Percentiles rank a stretch among this genome's conserved stretches.
These are phyloP conservation scores for Australoheros facetus DNA, from an alignment of 2,797 vertebrate species.

Conservation along the genomic window DNA sequence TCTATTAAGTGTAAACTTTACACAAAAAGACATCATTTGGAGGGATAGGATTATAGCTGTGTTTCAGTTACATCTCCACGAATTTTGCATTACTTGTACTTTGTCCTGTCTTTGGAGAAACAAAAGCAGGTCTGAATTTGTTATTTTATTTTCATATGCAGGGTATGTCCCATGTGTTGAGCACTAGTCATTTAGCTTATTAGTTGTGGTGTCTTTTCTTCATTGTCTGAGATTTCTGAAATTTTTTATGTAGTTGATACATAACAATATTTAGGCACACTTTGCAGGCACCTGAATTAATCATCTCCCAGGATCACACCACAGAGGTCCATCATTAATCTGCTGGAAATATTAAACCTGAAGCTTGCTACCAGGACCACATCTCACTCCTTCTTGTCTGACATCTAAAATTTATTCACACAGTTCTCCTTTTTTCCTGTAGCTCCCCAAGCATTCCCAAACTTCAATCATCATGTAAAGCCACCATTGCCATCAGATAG, in stretches of 20 bases:
- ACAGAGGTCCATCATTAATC: not conserved
- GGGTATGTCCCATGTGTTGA: not conserved
- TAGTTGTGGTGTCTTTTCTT: conserved; percentile 4
- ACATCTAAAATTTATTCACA: not conserved
- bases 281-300: not conserved
- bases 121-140: not conserved
- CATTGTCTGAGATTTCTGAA: not conserved
- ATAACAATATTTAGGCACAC: not conserved
- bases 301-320: not conserved
- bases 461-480: not conserved
- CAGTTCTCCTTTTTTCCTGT: accelerated
- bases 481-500: accelerated
- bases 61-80: not conserved
- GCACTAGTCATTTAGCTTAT: not conserved
- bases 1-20: too few species aligned
- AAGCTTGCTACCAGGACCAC: not conserved
- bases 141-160: not conserved
- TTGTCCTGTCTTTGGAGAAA: not conserved
- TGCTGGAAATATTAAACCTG: not conserved
- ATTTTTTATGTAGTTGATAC: not conserved
- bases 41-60: not conserved
- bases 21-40: too few species aligned
- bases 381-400: not conserved
- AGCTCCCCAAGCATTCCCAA: not conserved
- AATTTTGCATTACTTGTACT: not conserved